phyloP scores from a whole-genome alignment of 2,888 invertebrate genomes.

The Candidula unifasciata region DNA sequence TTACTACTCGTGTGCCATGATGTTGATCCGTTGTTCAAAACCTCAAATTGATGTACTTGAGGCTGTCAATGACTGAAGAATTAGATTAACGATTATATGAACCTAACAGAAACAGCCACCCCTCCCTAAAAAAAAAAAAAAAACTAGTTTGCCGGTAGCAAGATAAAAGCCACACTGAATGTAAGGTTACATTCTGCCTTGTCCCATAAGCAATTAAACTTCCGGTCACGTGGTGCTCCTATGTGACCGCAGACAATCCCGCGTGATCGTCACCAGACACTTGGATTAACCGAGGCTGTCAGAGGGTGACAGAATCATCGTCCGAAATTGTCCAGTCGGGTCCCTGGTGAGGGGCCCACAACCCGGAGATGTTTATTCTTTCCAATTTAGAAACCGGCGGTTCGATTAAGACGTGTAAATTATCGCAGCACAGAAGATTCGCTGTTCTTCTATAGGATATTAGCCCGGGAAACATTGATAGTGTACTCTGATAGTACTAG shows the following conservation, averaged over 20 bases:
- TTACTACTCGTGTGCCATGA: too few relatives aligned
- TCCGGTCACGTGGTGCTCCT: slow-evolving; percentile 13
- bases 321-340: not conserved
- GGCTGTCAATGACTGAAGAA: too few relatives aligned
- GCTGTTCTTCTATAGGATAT: not conserved
- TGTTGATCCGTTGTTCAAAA: too few relatives aligned
- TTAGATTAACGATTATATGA: too few relatives aligned
- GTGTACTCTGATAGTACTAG: too few relatives aligned
- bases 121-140: too few relatives aligned
- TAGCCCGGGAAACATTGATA: too few relatives aligned
- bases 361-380: slow-evolving; percentile 1
- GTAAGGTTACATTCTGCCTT: not conserved
- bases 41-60: too few relatives aligned
- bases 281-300: slow-evolving; percentile 36
- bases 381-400: not conserved
- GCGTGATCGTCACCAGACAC: slow-evolving; percentile 28
- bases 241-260: slow-evolving; percentile 24
- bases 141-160: too few relatives aligned
- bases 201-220: slow-evolving; percentile 4
- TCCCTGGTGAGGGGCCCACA: not conserved
- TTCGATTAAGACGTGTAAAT: not conserved
- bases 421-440: not conserved
- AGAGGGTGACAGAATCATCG: not conserved
- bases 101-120: too few relatives aligned
- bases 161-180: not conserved